phyloP scores from a whole-genome alignment of 2,113 vertebrate species.

The Lampris megalopsis region DNA sequence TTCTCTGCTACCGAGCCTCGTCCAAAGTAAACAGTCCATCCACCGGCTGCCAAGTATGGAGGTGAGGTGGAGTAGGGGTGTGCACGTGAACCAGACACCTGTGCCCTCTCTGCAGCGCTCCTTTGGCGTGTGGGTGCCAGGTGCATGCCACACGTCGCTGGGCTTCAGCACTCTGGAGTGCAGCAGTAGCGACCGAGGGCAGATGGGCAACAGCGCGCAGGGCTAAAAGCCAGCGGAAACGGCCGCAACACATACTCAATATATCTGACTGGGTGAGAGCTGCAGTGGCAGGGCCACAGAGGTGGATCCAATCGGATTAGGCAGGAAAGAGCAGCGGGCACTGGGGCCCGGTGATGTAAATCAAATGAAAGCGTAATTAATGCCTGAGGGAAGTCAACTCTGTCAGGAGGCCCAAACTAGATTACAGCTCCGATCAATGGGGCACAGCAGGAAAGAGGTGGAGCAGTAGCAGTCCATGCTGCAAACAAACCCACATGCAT shows the following conservation, averaged over 20 bases:
- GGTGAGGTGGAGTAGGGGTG: constrained; percentile 14
- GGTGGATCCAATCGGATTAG: constrained; percentile 76
- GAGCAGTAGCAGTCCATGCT: constrained; percentile 25
- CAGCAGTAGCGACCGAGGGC: constrained; percentile 25
- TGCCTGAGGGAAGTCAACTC: constrained; percentile 75
- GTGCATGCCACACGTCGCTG: constrained; percentile 8
- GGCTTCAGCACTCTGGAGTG: constrained; percentile 31
- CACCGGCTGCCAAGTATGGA: neutral
- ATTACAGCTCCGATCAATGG: constrained; percentile 79
- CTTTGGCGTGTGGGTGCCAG: constrained; percentile 8
- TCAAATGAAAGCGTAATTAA: constrained; percentile 82
- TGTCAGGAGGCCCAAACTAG: constrained; percentile 71
- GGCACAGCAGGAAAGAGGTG: constrained; percentile 50
- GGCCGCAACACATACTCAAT: constrained; percentile 81
- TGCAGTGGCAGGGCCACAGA: constrained; percentile 63
- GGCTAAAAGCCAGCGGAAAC: constrained; percentile 62
- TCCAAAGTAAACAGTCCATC: constrained; percentile 20
- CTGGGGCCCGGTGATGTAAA: constrained; percentile 69
- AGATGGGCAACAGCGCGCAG: constrained; percentile 42
- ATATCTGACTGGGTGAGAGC: constrained; percentile 77
- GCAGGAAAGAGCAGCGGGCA: constrained; percentile 52
- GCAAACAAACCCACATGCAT: constrained; percentile 25
- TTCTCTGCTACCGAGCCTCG: neutral
- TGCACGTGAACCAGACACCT: neutral
- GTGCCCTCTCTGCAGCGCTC: constrained; percentile 9